Conservation (phyloP, 2,888 invertebrate species). For the Tipula lateralis region DNA sequence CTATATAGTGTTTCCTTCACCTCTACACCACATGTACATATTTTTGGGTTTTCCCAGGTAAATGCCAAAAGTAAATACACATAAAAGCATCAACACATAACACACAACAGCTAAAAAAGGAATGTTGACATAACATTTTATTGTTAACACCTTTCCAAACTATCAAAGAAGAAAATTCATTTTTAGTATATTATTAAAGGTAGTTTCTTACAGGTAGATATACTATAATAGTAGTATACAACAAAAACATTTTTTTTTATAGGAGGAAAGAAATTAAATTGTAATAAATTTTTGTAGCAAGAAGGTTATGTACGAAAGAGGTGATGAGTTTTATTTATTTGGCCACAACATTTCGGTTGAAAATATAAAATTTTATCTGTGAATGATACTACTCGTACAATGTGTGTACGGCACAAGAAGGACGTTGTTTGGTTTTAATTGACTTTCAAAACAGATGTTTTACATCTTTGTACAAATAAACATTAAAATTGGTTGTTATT, state of each 20-base stretch:
- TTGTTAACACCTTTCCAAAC: neutral
- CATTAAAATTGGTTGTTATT: too few relatives aligned
- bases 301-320: neutral
- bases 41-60: neutral
- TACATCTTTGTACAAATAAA: neutral
- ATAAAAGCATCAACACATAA: neutral
- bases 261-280: neutral
- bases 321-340: neutral
- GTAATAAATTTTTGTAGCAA: neutral
- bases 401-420: neutral
- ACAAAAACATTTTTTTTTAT: neutral
- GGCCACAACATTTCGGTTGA: neutral
- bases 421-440: neutral
- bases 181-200: neutral
- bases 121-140: conserved; percentile 2
- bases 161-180: neutral
- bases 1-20: neutral
- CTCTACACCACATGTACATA: neutral
- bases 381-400: neutral
- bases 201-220: neutral
- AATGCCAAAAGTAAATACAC: neutral
- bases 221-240: neutral
- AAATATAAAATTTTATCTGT: neutral
- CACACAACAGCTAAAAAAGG: neutral
- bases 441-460: neutral